Evolutionary conservation across 2,888 invertebrate species (phyloP).

Genomic region (Drosophila acutilabella): DNA sequence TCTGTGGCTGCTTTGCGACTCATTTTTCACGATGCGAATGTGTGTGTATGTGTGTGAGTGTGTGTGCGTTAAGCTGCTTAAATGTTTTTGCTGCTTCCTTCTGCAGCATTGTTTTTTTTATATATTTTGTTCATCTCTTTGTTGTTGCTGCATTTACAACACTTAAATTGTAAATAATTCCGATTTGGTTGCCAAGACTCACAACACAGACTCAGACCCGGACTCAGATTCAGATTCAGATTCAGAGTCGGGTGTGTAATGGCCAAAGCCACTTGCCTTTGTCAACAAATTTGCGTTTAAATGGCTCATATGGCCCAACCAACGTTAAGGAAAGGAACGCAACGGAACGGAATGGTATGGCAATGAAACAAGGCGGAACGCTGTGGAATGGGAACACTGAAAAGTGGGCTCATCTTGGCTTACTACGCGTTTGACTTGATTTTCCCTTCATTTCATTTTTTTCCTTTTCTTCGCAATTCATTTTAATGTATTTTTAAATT

Average conservation of each 20-base stretch:
- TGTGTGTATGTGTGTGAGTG: slow-evolving; percentile 16
- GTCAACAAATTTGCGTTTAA: slow-evolving; percentile 80
- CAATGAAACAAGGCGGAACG: background rate
- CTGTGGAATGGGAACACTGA: slow-evolving; percentile 1
- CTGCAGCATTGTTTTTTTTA: slow-evolving; percentile 23
- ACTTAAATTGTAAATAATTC: slow-evolving; percentile 81
- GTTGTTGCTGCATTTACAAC: slow-evolving; percentile 72
- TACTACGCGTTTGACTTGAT: slow-evolving; percentile 37
- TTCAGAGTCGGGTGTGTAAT: slow-evolving; percentile 62
- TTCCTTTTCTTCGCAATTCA: slow-evolving; percentile 56
- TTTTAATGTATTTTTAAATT: slow-evolving; percentile 79
- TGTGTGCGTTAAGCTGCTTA: slow-evolving; percentile 5
- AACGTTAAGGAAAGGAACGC: background rate
- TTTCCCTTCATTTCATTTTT: slow-evolving; percentile 11
- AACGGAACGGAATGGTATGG: slow-evolving; percentile 9
- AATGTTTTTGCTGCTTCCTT: slow-evolving; percentile 25
- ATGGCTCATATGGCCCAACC: slow-evolving; percentile 59
- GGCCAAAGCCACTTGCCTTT: slow-evolving; percentile 79
- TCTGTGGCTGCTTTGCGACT: slow-evolving; percentile 80
- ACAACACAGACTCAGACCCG: background rate
- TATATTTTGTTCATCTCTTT: slow-evolving; percentile 18
- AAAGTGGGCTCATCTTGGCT: slow-evolving; percentile 43
- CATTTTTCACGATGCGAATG: slow-evolving; percentile 67
- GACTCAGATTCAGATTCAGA: slow-evolving; percentile 22
- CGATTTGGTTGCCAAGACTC: slow-evolving; percentile 60